Evolutionary conservation across 2,113 vertebrate species (phyloP), one percentile per base, ranked within the genome.

Genomic region (Percina caprodes): DNA sequence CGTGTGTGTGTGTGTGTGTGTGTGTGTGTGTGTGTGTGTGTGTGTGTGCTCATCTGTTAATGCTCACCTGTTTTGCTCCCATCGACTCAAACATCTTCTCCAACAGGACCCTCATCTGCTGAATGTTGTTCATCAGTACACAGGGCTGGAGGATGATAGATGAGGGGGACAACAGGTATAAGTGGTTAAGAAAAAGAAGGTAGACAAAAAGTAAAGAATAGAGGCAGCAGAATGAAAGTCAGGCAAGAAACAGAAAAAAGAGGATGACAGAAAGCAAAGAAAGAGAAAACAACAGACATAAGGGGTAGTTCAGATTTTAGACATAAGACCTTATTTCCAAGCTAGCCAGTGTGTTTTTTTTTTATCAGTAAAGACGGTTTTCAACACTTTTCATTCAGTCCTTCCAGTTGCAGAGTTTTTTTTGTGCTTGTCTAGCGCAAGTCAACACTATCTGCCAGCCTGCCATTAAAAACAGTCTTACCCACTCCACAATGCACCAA

Each of bases 81-180:
- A 99, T 99, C 4, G 96, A 97, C 92, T 99, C 98, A 71, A 99
- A 99, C 98, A 99, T 99, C 94, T 98, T 99, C 94, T 99, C 98
- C 85, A 99, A 91, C 78, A 99, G 96, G 62, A 99, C 98, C 26
- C 98, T 94, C 87, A 99, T 96, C 76, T 99, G 98, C 80, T 99
- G 98, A 90, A 99, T 93, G 82, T 98, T 98, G 94, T 98, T 98
- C 97, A 98, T 97, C 77, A 99, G 94, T 86, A 98, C 96, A 69
- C 97, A 98, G 2, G 96, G 97, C 97, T 98, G 91, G 6, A 83
- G 65, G 63, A 61, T 11, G 39, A 78, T 0, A 30, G 58, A 85
- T 30, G 26, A 0, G 42, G 42, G 16, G 13, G n/a, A 30, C 12
- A 35, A 63, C 0, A 3, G 10, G 39, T 42, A 69, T 7, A 33